Conservation (phyloP, 1,140 invertebrate genomes). For the Xylocopa sonorina region DNA sequence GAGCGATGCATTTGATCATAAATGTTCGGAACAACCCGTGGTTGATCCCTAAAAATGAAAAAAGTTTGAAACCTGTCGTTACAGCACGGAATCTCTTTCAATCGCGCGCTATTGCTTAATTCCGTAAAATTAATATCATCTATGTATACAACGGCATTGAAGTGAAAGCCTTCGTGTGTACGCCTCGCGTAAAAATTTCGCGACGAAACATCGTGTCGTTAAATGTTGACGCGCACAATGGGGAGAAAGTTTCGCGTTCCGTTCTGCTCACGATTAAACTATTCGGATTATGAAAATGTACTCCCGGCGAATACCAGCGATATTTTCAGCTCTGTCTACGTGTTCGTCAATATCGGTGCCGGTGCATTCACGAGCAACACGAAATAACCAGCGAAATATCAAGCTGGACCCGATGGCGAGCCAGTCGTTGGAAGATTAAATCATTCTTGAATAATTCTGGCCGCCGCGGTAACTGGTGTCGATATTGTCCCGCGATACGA, state of each 20-base stretch:
- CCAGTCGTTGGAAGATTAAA: conserved; percentile 11
- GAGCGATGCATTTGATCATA: conserved; percentile 41
- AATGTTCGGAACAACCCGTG: conserved; percentile 34
- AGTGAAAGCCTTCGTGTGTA: neutral
- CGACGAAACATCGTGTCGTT: neutral
- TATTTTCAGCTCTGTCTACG: neutral
- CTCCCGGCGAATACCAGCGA: too few species aligned
- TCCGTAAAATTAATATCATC: neutral
- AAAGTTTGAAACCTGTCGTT: conserved; percentile 49
- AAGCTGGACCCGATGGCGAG: neutral
- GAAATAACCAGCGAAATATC: neutral
- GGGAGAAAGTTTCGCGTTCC: neutral
- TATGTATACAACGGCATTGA: too few species aligned
- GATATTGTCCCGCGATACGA: conserved; percentile 34
- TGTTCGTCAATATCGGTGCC: too few species aligned
- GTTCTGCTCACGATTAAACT: neutral
- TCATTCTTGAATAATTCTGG: conserved; percentile 27
- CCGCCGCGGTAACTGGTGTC: conserved; percentile 8
- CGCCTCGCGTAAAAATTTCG: neutral
- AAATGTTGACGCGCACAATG: neutral
- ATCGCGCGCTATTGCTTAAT: neutral
- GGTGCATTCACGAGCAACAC: neutral
- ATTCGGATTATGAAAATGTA: neutral
- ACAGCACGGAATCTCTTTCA: neutral
- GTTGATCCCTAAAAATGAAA: conserved; percentile 63